phyloP scores from a whole-genome alignment of 2,797 vertebrate species.

The Neosilurus hyrtlii region DNA sequence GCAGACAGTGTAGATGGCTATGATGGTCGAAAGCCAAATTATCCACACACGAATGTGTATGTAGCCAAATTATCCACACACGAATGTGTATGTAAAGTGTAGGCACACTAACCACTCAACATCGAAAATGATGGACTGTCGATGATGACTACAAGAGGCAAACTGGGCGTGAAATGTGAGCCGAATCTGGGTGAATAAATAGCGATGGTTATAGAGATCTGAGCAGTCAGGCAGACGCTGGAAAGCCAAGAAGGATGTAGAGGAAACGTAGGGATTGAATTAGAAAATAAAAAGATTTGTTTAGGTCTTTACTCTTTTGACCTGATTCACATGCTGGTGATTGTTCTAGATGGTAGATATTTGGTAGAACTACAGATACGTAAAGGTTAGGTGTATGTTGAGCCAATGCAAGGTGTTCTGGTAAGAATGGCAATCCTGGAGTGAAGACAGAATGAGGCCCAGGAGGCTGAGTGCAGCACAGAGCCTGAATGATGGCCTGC shows the following conservation, averaged over 20 bases:
- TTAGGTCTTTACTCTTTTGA: background rate
- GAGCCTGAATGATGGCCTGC: constrained; percentile 41
- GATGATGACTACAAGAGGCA: background rate
- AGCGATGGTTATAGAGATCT: background rate
- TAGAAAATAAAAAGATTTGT: background rate
- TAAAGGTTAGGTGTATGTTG: background rate
- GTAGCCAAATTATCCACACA: too few relatives aligned
- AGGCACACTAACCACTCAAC: too few relatives aligned
- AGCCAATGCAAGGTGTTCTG: background rate
- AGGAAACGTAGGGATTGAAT: constrained; percentile 25
- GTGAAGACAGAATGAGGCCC: constrained; percentile 19
- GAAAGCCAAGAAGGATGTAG: constrained; percentile 9
- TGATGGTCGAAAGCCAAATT: too few relatives aligned
- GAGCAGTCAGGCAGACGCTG: constrained; percentile 1
- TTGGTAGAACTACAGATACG: background rate
- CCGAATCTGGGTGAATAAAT: background rate
- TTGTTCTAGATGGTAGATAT: background rate
- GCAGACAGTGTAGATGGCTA: too few relatives aligned
- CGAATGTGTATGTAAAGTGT: too few relatives aligned
- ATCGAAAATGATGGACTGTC: too few relatives aligned
- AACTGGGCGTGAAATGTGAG: background rate
- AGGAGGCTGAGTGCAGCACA: background rate
- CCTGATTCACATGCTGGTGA: background rate
- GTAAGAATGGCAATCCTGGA: background rate
- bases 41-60: too few relatives aligned